phyloP scores from a whole-genome alignment of 2,797 vertebrate genomes.

The Valencia hispanica region DNA sequence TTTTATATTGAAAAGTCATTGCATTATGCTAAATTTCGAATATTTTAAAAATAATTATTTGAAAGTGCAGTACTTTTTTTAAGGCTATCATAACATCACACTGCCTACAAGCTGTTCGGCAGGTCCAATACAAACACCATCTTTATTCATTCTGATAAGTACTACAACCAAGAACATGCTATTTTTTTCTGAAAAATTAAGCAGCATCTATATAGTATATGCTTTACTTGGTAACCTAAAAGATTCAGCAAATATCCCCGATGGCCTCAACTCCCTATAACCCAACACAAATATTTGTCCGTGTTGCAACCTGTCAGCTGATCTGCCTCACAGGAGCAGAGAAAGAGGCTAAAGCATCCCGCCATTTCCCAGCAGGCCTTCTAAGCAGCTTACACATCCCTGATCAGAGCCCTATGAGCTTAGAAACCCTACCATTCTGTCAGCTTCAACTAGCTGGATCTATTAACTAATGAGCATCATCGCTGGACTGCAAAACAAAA shows the following conservation, averaged over 20 bases:
- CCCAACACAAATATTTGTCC: conserved; percentile 14
- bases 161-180: not conserved
- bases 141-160: not conserved
- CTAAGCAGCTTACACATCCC: conserved; percentile 81
- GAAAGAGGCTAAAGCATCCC: conserved; percentile 56
- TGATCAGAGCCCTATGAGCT: conserved; percentile 71
- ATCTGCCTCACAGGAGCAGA: conserved; percentile 49
- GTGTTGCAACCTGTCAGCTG: conserved; percentile 47
- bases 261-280: not conserved
- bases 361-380: conserved; percentile 71
- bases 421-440: conserved; percentile 65
- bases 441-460: conserved; percentile 71
- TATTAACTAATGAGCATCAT: conserved; percentile 75
- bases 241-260: not conserved
- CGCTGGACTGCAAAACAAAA: conserved; percentile 12
- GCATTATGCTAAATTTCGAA: not conserved
- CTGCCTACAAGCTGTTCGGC: not conserved
- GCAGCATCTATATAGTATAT: not conserved
- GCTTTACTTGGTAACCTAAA: conserved; percentile 10
- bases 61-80: not conserved
- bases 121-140: not conserved
- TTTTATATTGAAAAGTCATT: not conserved
- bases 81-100: not conserved
- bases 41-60: not conserved
- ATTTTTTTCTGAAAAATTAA: not conserved